A percentile compares a stretch with the other conserved stretches of the same genome.
These are phyloP conservation scores for Ellobium chinense DNA, from an alignment of 2,888 invertebrate genomes.

Conservation along the genomic window DNA sequence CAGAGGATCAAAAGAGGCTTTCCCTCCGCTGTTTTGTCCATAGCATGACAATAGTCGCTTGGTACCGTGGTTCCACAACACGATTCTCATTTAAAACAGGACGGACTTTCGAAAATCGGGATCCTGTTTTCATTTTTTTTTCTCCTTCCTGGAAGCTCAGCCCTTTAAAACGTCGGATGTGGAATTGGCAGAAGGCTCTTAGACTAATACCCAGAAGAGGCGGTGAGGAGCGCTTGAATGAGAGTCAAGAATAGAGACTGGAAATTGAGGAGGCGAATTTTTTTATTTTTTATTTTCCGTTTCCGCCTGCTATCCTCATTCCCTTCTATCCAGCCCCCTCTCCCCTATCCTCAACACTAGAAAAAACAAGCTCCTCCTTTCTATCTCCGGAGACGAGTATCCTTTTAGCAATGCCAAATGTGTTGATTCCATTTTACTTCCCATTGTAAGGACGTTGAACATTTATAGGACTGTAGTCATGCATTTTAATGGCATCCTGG, in stretches of 20 bases:
- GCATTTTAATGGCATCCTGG: conserved; percentile 17
- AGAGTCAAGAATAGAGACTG: conserved; percentile 12
- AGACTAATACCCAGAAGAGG: conserved; percentile 20
- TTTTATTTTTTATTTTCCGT: not conserved
- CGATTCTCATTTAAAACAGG: not conserved
- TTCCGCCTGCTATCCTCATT: not conserved
- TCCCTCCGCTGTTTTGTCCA: not conserved
- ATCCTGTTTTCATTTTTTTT: not conserved
- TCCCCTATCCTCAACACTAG: not conserved
- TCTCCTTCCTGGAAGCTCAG: not conserved
- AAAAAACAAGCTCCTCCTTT: too few species aligned
- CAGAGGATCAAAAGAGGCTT: not conserved
- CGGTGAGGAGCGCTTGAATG: not conserved
- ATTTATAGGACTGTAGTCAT: conserved; percentile 3
- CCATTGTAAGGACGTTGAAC: not conserved
- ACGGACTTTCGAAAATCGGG: not conserved
- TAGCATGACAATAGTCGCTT: not conserved
- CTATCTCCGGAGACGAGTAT: not conserved
- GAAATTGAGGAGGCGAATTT: not conserved
- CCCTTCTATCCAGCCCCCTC: not conserved
- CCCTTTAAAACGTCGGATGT: conserved; percentile 11
- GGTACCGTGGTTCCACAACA: not conserved
- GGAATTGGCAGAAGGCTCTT: conserved; percentile 15
- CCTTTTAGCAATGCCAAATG: not conserved
- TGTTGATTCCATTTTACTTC: conserved; percentile 9